Evolutionary conservation across 2,797 vertebrate species (phyloP).

Genomic region (Gymnothorax javanicus): DNA sequence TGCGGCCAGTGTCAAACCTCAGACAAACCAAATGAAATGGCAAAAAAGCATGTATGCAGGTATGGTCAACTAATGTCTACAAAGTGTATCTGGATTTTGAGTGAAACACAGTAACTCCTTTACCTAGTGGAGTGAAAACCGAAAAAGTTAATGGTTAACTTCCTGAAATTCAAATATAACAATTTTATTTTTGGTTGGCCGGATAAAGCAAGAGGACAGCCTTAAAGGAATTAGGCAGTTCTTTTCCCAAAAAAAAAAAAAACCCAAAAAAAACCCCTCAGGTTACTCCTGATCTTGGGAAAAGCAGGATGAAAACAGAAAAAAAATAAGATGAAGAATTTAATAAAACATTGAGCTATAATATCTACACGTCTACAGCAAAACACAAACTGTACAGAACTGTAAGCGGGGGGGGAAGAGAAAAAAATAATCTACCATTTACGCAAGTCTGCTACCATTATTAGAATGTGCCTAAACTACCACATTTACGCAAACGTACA

Average conservation of each 20-base stretch:
- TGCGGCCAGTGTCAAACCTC: slow-evolving; percentile 82
- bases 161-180: slow-evolving; percentile 22
- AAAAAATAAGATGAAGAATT: slow-evolving; percentile 14
- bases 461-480: slow-evolving; percentile 75
- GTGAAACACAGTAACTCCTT: slow-evolving; percentile 80
- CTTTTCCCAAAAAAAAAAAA: background rate
- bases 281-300: background rate
- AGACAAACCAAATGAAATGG: slow-evolving; percentile 82
- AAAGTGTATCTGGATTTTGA: slow-evolving; percentile 79
- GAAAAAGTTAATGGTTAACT: slow-evolving; percentile 56
- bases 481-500: slow-evolving; percentile 27
- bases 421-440: slow-evolving; percentile 62
- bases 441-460: slow-evolving; percentile 77
- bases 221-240: background rate
- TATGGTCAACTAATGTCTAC: slow-evolving; percentile 85
- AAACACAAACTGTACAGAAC: slow-evolving; percentile 29
- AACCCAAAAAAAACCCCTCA: background rate
- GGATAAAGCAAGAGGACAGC: slow-evolving; percentile 31
- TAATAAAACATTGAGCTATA: slow-evolving; percentile 23
- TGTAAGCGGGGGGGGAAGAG: slow-evolving; percentile 4
- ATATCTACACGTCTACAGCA: slow-evolving; percentile 31
- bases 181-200: slow-evolving; percentile 39
- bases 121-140: slow-evolving; percentile 24
- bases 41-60: slow-evolving; percentile 75
- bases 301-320: slow-evolving; percentile 6